Percentiles rank a stretch among this genome's conserved stretches.
These are phyloP conservation scores for Drosophila arizonae DNA, from an alignment of 1,140 invertebrate species.

Conservation along the genomic window DNA sequence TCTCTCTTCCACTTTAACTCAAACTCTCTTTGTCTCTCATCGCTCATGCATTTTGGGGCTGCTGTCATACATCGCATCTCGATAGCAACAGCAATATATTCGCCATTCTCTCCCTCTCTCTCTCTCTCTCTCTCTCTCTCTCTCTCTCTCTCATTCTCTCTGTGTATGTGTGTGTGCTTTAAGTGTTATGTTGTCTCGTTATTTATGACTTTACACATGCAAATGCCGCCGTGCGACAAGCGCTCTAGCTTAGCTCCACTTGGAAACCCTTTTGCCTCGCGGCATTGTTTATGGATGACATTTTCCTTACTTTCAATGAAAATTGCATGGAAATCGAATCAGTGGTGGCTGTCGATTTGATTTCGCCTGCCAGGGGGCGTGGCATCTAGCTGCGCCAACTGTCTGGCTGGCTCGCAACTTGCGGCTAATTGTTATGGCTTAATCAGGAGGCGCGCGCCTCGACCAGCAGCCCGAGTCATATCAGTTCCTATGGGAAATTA, in stretches of 20 bases:
- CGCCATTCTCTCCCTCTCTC: constrained; percentile 19
- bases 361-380: constrained; percentile 31
- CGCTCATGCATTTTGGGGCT: constrained; percentile 73
- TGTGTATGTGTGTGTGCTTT: constrained; percentile 54
- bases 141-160: constrained; percentile 12
- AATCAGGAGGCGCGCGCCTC: constrained; percentile 56
- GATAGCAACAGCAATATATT: constrained; percentile 55
- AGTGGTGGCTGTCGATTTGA: constrained; percentile 58
- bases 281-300: constrained; percentile 76
- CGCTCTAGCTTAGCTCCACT: constrained; percentile 70
- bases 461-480: constrained; percentile 50
- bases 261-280: constrained; percentile 52
- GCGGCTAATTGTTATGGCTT: constrained; percentile 72
- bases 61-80: constrained; percentile 75
- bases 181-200: constrained; percentile 81
- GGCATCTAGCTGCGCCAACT: constrained; percentile 2
- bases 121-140: background rate
- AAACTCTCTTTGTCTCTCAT: constrained; percentile 12
- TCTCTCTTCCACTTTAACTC: background rate
- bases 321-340: constrained; percentile 80
- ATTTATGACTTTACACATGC: constrained; percentile 81
- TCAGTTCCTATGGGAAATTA: constrained; percentile 60
- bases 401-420: constrained; percentile 13
- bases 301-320: constrained; percentile 69
- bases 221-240: constrained; percentile 74